Evolutionary conservation across 2,888 invertebrate species (phyloP).

Genomic region (Pinctada fucata): DNA sequence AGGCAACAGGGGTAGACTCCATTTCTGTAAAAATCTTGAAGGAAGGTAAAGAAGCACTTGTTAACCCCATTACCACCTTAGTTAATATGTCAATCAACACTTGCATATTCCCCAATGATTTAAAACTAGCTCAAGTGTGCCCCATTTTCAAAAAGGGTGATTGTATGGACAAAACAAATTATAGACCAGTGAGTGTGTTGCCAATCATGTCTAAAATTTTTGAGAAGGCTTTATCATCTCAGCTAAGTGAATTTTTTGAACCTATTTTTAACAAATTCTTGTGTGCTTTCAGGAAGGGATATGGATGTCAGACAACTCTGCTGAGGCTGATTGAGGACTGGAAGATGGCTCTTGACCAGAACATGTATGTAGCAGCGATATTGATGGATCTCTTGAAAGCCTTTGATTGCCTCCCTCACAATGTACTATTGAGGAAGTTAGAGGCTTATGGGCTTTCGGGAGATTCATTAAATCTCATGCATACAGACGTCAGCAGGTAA

Average conservation of each 20-base stretch:
- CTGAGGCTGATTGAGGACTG: too few relatives aligned
- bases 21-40: neutral
- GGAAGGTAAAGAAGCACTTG: neutral
- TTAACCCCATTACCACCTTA: neutral
- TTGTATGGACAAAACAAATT: neutral
- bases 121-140: neutral
- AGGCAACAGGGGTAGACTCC: neutral
- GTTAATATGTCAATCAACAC: neutral
- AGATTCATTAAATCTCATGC: too few relatives aligned
- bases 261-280: neutral
- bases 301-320: slow-evolving; percentile 1
- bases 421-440: too few relatives aligned
- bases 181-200: neutral
- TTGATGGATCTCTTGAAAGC: too few relatives aligned
- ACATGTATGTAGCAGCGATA: too few relatives aligned
- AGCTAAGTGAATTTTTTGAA: neutral
- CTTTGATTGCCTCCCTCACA: too few relatives aligned
- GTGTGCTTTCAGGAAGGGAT: neutral
- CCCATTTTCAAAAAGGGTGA: neutral
- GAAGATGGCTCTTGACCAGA: too few relatives aligned
- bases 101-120: neutral
- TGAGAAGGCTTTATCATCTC: neutral
- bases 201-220: neutral
- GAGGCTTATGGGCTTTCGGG: too few relatives aligned
- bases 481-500: too few relatives aligned